Evolutionary conservation across 2,113 vertebrate genomes (phyloP), one percentile per base, ranked within the genome.

Genomic region (Nycticryphes semicollaris): DNA sequence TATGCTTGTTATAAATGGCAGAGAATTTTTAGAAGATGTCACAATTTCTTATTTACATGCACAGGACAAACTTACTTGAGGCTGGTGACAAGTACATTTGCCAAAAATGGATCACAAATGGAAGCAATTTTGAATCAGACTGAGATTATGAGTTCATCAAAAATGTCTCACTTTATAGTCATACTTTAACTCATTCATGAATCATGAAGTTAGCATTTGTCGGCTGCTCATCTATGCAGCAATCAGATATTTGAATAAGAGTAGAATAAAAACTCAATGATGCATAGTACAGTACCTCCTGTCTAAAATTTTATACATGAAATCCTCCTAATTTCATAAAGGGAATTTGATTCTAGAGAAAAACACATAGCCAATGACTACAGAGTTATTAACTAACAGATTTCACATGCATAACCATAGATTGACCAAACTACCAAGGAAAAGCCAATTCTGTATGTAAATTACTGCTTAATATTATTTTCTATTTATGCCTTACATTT

Each of bases 171-270:
- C 9, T 73, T 84, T 39, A 43, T 62, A 77, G 77, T 35, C 77
- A 25, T 35, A 45, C 30, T 84, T 89, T 66, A 91, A 89, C 35
- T 81, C 39, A n/a, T 75, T 87, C n/a, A 41, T 47, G n/a, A 92
- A 75, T 82, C n/a, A 85, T 41, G 15, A 66, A 77, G 47, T 41
- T 63, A 72, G 19, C 63, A 67, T 62, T 86, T 83, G 57, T 76
- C 53, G 33, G 33, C 37, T 67, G 39, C 27, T 57, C 16, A 59
- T 66, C 31, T 70, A 10, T 37, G 22, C 22, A 84, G 14, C 24
- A 35, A 25, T 48, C 67, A 56, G 28, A 68, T 14, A 64, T 45
- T 53, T 67, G 57, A 75, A 23, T 25, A 39, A 54, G 14, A 82
- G 15, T 12, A 60, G 33, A 78, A 78, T 33, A 62, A 80, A 91